Conservation (phyloP, 2,888 invertebrate species). For the Agrotis exclamationis region DNA sequence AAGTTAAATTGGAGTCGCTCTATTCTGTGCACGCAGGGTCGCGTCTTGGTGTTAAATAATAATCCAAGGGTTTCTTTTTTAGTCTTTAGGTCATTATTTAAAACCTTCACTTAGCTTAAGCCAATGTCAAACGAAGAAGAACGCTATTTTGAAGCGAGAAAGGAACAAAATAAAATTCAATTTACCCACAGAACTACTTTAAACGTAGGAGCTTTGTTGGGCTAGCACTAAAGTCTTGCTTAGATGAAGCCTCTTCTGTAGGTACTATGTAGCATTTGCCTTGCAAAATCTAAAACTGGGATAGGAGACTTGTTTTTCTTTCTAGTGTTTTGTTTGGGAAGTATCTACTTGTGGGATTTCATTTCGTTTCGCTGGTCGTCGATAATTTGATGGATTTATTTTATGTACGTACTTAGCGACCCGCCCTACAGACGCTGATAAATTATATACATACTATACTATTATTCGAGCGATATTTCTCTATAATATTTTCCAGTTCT, state of each 20-base stretch:
- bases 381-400: too few species aligned
- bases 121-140: not conserved
- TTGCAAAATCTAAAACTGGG: slow-evolving; percentile 19
- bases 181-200: slow-evolving; percentile 39
- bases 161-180: slow-evolving; percentile 48
- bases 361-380: too few species aligned
- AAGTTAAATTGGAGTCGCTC: too few species aligned
- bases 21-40: too few species aligned
- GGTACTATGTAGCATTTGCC: slow-evolving; percentile 7
- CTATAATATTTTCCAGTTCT: too few species aligned
- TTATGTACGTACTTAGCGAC: too few species aligned
- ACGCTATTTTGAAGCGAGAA: slow-evolving; percentile 11
- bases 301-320: not conserved
- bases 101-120: not conserved
- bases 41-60: too few species aligned
- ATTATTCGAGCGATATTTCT: too few species aligned
- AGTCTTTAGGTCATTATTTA: not conserved
- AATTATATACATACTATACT: too few species aligned
- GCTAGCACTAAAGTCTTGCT: slow-evolving; percentile 22
- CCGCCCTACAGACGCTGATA: too few species aligned
- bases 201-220: slow-evolving; percentile 29
- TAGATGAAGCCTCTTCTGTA: slow-evolving; percentile 32
- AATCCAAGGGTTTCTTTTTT: too few species aligned
- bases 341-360: too few species aligned
- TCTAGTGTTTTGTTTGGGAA: slow-evolving; percentile 10